A percentile compares a stretch with the other conserved stretches of the same genome.
These are phyloP conservation scores for Taeniopygia guttata DNA, from an alignment of 2,797 vertebrate genomes.

Conservation along the genomic window DNA sequence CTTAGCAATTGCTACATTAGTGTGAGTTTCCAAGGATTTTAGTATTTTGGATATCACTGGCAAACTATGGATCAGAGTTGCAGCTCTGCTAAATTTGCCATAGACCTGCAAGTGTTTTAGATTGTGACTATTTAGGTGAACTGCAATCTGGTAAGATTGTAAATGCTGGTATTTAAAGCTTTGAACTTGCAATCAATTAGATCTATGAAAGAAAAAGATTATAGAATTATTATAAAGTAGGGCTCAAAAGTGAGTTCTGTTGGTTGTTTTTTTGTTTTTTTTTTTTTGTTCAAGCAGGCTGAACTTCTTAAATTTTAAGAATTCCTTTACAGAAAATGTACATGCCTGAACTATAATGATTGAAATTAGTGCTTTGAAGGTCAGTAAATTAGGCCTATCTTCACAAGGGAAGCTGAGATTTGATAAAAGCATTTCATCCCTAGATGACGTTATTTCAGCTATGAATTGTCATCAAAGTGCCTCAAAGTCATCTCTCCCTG, in stretches of 20 bases:
- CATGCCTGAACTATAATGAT: neutral
- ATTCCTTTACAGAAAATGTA: neutral
- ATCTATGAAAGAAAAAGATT: neutral
- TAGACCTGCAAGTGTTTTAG: neutral
- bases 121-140: neutral
- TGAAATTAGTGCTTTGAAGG: neutral
- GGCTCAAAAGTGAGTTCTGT: neutral
- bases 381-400: conserved; percentile 13
- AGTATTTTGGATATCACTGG: neutral
- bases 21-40: neutral
- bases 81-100: neutral
- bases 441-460: neutral
- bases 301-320: neutral
- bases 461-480: neutral
- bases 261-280: rapidly evolving
- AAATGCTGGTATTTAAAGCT: neutral
- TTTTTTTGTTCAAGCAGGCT: neutral
- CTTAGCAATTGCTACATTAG: neutral
- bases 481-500: neutral
- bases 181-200: neutral
- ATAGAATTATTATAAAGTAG: neutral
- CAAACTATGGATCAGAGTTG: neutral
- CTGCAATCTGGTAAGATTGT: neutral
- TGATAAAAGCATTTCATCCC: neutral
- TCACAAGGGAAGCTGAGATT: neutral